These are phyloP conservation scores for Adelphocoris suturalis DNA, from an alignment of 2,888 invertebrate species.

Conservation along the genomic window DNA sequence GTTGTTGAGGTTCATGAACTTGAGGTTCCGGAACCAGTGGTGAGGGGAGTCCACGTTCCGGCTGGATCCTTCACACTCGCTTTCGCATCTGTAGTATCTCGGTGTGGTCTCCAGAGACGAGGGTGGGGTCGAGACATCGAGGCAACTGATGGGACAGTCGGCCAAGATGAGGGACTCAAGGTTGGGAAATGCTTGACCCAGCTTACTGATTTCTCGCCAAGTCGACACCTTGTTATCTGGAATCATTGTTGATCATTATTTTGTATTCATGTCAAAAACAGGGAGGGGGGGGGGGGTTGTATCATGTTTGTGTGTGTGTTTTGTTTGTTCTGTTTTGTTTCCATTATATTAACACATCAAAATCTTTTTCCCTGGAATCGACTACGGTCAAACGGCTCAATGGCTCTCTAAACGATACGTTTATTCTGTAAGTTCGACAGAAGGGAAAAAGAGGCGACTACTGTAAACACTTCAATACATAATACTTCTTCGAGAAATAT, in stretches of 20 bases:
- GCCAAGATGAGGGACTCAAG: slow-evolving; percentile 92
- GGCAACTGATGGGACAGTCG: slow-evolving; percentile 87
- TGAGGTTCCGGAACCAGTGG: slow-evolving; percentile 84
- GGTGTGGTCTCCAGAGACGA: slow-evolving; percentile 71
- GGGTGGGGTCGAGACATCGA: slow-evolving; percentile 78
- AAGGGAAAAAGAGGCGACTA: too few relatives aligned
- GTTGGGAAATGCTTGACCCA: slow-evolving; percentile 92
- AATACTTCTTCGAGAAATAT: too few relatives aligned
- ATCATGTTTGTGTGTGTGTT: too few relatives aligned
- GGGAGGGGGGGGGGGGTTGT: too few relatives aligned
- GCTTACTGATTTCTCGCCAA: slow-evolving; percentile 90
- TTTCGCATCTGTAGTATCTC: slow-evolving; percentile 79
- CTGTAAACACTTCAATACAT: too few relatives aligned
- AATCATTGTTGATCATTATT: background rate
- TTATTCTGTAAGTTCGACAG: too few relatives aligned
- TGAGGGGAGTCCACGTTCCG: slow-evolving; percentile 81
- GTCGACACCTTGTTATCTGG: slow-evolving; percentile 88
- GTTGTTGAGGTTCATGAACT: slow-evolving; percentile 91
- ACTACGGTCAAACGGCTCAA: too few relatives aligned
- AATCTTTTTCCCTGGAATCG: too few relatives aligned
- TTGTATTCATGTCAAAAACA: slow-evolving; percentile 26
- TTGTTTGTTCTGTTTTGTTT: too few relatives aligned
- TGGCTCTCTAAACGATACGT: too few relatives aligned
- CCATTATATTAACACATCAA: too few relatives aligned
- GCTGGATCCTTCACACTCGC: slow-evolving; percentile 81